Conservation (phyloP, 1,140 invertebrate genomes). For the Hylaeus anthracinus region DNA sequence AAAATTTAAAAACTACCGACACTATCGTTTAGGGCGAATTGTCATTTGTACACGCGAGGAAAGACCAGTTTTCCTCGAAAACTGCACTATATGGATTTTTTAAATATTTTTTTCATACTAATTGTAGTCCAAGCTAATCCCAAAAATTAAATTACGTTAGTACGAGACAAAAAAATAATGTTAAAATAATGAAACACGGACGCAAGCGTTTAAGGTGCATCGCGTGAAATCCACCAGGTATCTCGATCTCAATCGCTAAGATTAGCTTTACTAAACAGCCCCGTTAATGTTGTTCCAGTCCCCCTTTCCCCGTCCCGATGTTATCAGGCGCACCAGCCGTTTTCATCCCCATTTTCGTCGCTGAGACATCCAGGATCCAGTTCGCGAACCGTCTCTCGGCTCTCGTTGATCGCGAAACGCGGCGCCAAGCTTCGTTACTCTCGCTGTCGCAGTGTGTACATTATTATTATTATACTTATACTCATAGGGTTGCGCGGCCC, state of each 20-base stretch:
- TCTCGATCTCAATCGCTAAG: not conserved
- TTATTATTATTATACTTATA: slow-evolving; percentile 76
- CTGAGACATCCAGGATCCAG: slow-evolving; percentile 3
- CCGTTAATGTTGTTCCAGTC: not conserved
- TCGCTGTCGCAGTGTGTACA: slow-evolving; percentile 54
- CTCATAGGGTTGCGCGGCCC: slow-evolving; percentile 81
- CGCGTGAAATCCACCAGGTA: no score
- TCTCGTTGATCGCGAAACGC: slow-evolving; percentile 21
- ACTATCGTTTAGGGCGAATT: no score
- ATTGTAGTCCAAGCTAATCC: no score
- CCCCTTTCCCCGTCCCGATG: not conserved
- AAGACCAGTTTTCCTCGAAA: no score
- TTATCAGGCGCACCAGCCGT: not conserved
- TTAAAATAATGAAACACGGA: no score
- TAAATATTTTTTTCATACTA: no score
- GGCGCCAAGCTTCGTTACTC: not conserved
- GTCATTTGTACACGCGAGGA: no score
- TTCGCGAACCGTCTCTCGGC: not conserved
- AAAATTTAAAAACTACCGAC: no score
- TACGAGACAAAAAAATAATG: no score
- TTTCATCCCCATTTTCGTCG: not conserved
- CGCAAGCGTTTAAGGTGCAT: not conserved
- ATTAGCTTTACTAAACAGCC: not conserved
- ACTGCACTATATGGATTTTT: no score
- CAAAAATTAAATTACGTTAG: no score